Conservation (phyloP, 1,140 invertebrate genomes). For the Psilanteris sp. region DNA sequence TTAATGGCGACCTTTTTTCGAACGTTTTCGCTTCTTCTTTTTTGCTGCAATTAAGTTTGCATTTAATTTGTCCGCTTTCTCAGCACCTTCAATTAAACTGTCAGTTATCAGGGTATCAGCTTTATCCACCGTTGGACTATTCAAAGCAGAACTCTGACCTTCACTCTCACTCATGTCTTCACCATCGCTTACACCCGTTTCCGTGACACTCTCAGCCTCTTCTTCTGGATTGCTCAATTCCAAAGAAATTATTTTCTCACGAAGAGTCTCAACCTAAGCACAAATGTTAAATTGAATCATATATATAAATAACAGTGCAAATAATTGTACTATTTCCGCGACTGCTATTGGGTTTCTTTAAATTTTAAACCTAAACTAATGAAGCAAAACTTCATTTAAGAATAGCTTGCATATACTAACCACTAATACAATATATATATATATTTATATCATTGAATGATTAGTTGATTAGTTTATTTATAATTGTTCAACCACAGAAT, state of each 20-base stretch:
- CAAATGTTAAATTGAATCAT: background rate
- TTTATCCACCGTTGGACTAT: constrained; percentile 66
- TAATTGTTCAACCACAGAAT: too few relatives aligned
- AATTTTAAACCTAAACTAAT: too few relatives aligned
- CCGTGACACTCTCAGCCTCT: constrained; percentile 79
- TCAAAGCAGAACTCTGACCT: constrained; percentile 67
- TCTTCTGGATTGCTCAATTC: constrained; percentile 87
- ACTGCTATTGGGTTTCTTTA: too few relatives aligned
- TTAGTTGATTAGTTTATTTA: too few relatives aligned
- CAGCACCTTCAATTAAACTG: constrained; percentile 67
- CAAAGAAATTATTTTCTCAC: constrained; percentile 92
- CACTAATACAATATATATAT: too few relatives aligned
- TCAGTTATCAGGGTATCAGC: constrained; percentile 67
- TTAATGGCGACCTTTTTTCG: constrained; percentile 74
- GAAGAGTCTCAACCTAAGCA: constrained; percentile 89
- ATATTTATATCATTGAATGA: too few relatives aligned
- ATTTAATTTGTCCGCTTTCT: constrained; percentile 65
- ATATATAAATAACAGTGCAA: constrained; percentile 4
- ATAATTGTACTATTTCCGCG: too few relatives aligned
- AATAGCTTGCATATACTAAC: too few relatives aligned
- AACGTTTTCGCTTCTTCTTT: constrained; percentile 78
- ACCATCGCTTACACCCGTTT: constrained; percentile 76
- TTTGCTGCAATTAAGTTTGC: constrained; percentile 70
- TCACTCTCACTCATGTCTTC: constrained; percentile 79
- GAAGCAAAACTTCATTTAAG: too few relatives aligned